A percentile compares a stretch with the other conserved stretches of the same genome.
Conservation (phyloP, 2,113 vertebrate species). For the Paramisgurnus dabryanus region DNA sequence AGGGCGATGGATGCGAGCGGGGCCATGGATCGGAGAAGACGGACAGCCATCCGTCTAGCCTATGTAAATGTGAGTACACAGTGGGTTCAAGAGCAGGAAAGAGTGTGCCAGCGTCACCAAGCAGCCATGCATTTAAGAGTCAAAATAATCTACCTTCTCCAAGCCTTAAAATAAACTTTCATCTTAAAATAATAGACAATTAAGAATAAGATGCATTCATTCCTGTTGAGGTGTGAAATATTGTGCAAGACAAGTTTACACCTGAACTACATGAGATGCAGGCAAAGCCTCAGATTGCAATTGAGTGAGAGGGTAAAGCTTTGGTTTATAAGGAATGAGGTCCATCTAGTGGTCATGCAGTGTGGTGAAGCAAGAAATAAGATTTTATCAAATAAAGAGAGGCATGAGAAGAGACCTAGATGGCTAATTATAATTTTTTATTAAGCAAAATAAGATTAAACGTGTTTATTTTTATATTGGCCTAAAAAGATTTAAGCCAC, state of each 20-base stretch:
- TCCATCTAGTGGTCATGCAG: conserved; percentile 74
- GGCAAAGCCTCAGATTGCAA: not conserved
- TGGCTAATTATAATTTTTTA: not conserved
- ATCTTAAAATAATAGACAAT: conserved; percentile 2
- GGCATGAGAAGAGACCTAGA: not conserved
- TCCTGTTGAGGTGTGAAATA: not conserved
- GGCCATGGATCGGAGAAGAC: conserved; percentile 73
- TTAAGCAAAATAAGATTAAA: no score
- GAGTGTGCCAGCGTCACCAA: conserved; percentile 70
- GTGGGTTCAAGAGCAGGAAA: conserved; percentile 60
- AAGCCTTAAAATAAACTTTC: not conserved
- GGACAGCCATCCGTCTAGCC: conserved; percentile 56
- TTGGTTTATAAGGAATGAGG: conserved; percentile 60
- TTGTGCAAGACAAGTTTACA: not conserved
- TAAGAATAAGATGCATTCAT: not conserved
- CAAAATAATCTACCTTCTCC: not conserved
- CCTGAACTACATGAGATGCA: not conserved
- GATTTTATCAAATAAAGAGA: not conserved
- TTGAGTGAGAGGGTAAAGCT: conserved; percentile 30
- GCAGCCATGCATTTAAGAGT: conserved; percentile 56
- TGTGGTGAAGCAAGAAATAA: not conserved
- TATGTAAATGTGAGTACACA: conserved; percentile 61
- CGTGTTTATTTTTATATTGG: no score
- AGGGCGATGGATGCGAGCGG: conserved; percentile 56
- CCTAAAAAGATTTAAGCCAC: no score